Percentiles rank a stretch among this genome's conserved stretches.
phyloP scores from a whole-genome alignment of 92 coral and sea anemone species.

The Hydrozoanthus gracilis region DNA sequence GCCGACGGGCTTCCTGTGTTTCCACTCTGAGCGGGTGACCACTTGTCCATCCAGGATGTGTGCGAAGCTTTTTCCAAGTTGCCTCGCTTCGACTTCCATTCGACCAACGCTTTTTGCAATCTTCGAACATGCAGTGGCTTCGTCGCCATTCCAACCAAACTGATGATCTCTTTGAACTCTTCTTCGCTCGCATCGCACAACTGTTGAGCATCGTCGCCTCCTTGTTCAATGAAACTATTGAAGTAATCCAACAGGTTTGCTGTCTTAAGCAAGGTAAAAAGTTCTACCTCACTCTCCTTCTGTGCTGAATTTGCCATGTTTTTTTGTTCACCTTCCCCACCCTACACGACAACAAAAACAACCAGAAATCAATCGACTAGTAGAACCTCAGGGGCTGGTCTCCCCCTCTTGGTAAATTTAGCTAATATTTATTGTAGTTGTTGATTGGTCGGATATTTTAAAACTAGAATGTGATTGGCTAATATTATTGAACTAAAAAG shows the following conservation, averaged over 20 bases:
- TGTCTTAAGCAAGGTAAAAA: conserved; percentile 86
- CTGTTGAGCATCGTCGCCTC: conserved; percentile 97
- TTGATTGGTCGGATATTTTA: conserved; percentile 34
- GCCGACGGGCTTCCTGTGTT: conserved; percentile 71
- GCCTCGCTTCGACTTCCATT: conserved; percentile 87
- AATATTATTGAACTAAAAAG: neutral
- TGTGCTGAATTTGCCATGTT: conserved; percentile 94
- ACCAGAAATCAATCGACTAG: conserved; percentile 11
- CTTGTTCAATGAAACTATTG: conserved; percentile 92
- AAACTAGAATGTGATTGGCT: conserved; percentile 6
- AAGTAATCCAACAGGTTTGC: conserved; percentile 98
- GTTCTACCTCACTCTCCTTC: conserved; percentile 98
- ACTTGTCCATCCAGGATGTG: conserved; percentile 94
- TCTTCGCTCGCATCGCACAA: conserved; percentile 98
- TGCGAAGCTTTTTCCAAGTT: conserved; percentile 69
- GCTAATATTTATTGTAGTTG: conserved; percentile 26
- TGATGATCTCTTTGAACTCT: conserved; percentile 96
- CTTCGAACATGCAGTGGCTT: conserved; percentile 98
- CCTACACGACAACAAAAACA: conserved; percentile 82
- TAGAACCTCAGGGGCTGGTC: conserved; percentile 44
- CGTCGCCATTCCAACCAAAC: conserved; percentile 99
- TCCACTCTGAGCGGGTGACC: conserved; percentile 67
- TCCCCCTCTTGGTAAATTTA: conserved; percentile 54
- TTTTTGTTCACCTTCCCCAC: conserved; percentile 83
- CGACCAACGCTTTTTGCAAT: conserved; percentile 96